Evolutionary conservation across 2,888 invertebrate genomes (phyloP).

Genomic region (Tenthredo distinguenda): DNA sequence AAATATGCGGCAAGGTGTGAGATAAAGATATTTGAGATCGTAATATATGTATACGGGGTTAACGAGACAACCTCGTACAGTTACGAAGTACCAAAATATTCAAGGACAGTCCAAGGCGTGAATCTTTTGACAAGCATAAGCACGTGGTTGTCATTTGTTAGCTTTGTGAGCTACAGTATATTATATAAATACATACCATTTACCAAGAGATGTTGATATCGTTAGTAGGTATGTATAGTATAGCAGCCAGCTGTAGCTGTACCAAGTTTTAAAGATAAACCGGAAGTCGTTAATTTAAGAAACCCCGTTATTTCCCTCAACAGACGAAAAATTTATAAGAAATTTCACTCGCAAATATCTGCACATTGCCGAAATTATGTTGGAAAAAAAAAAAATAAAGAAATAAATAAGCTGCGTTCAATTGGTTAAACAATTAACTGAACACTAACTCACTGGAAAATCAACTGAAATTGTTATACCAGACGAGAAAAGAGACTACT

Average conservation of each 20-base stretch:
- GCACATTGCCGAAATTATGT: neutral
- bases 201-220: neutral
- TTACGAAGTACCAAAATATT: slow-evolving; percentile 39
- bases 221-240: neutral
- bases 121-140: slow-evolving; percentile 38
- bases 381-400: neutral
- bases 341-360: neutral
- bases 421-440: neutral
- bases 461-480: neutral
- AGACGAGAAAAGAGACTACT: neutral
- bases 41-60: slow-evolving; percentile 14
- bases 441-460: neutral
- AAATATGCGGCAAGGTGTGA: neutral
- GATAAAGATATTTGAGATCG: slow-evolving; percentile 3
- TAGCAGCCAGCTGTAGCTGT: neutral
- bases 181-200: slow-evolving; percentile 7
- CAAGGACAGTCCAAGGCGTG: slow-evolving; percentile 34
- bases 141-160: slow-evolving; percentile 45
- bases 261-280: slow-evolving; percentile 15
- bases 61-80: neutral
- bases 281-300: slow-evolving; percentile 18
- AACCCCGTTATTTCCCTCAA: neutral
- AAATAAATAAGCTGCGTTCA: neutral
- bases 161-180: slow-evolving; percentile 6
- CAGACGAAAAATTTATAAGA: neutral